phyloP scores from a whole-genome alignment of 2,113 vertebrate genomes.

The Campylomormyrus numenius region DNA sequence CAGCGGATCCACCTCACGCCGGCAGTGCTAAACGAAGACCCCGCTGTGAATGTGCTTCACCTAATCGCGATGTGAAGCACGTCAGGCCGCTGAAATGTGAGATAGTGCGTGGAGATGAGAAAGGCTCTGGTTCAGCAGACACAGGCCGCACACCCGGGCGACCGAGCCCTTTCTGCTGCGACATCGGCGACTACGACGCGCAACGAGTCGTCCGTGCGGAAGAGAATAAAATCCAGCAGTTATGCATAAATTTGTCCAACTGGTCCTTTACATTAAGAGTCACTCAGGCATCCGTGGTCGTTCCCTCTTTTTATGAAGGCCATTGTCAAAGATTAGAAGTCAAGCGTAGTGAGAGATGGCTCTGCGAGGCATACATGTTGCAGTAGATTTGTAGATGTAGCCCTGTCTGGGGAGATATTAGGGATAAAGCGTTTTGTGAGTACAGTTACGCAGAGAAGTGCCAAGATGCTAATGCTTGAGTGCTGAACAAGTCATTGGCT shows the following conservation, averaged over 20 bases:
- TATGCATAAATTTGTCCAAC: not conserved
- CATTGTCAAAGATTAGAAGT: not conserved
- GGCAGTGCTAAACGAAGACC: not conserved
- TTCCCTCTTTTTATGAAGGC: not conserved
- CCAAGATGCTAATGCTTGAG: not conserved
- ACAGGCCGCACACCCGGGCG: too few relatives aligned
- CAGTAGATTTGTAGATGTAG: not conserved
- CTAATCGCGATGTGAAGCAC: not conserved
- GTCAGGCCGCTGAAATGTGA: not conserved
- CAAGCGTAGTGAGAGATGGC: not conserved
- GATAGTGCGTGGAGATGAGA: not conserved
- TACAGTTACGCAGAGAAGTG: not conserved
- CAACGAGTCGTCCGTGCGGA: not conserved
- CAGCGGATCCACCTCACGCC: not conserved
- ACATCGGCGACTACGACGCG: not conserved
- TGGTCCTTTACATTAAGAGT: not conserved
- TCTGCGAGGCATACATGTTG: not conserved
- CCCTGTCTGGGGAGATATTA: not conserved
- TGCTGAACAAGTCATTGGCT: not conserved
- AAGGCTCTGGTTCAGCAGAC: not conserved
- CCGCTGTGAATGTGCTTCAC: not conserved
- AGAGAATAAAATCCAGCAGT: not conserved
- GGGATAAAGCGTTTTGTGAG: not conserved
- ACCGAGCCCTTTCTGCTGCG: not conserved
- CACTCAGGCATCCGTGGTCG: not conserved